Base-by-base conservation (phyloP, 2,888 invertebrate species). In the Nomada flava region DNA sequence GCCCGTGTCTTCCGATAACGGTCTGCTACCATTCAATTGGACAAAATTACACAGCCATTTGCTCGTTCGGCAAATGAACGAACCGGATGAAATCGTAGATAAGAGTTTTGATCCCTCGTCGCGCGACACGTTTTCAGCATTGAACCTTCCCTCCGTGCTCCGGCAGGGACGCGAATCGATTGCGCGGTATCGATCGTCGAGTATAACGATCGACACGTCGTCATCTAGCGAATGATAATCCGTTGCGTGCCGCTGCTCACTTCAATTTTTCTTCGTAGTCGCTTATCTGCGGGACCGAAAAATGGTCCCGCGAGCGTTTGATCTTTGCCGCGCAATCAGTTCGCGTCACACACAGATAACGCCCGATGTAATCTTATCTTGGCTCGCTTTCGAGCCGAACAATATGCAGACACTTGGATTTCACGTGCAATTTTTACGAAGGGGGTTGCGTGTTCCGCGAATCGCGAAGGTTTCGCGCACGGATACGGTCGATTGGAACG, bases 251-350 rank as follows among this genome's bases (percentile, higher is more conserved):
- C 70, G 44, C 23, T 44, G 15, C 9, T 57, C 47, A 55, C 26
- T 23, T 26, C 13, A n/a, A 26, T 55, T 55, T 29, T 67, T 67
- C 36, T 62, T 18, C 60, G 20, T 15, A 13, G 36, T 7, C 15
- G 36, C 50, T 62, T 55, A 64, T 75, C 69, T 29, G 2, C 26
- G 7, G 36, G 1, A 50, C 26, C 55, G 50, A 42, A 69, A 74
- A 79, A 26, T 53, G 47, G 57, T 29, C 57, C 26, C 23, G 42
- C 69, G 50, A 52, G 60, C 71, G 70, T 85, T 86, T 89, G 80
- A 82, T 81, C 79, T 82, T 72, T 7, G 69, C 84, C 89, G 89
- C 86, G 73, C 78, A 86, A 88, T 88, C 85, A 80, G 83, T 29
- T 20, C 60, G 15, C 29, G 36, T 62, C 42, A 20, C 23, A 20